Evolutionary conservation across 1,140 invertebrate species (phyloP), one percentile per base, ranked within the genome.

Genomic region (Leptopilina clavipes): DNA sequence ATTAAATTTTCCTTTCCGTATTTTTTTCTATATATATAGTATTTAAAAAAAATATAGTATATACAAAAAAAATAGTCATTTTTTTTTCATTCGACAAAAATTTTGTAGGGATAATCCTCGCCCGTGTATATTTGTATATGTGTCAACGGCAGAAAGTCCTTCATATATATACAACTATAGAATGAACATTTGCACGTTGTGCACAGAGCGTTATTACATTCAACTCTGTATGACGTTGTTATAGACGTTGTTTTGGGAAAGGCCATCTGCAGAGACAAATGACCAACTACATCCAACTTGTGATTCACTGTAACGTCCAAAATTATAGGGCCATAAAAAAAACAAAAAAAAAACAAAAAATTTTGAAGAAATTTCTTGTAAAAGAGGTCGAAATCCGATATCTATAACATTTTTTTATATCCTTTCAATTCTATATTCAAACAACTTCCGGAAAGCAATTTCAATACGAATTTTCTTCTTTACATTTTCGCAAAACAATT

Each of bases 231-330:
- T 65, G 56, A 65, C 56, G 56, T 65, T 65, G 56, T 65, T 65
- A 79, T 76, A 74, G 56, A 65, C 56, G 56, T 65, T 65, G 56
- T 65, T 65, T 81, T 76, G 76, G 76, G n/a, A 76, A 77, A 52
- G 72, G 78, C 72, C 76, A 77, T 81, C 79, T 81, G 77, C 80
- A 76, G 77, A 81, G 79, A 78, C 79, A 82, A 78, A 79, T 75
- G 76, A 82, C 78, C 76, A 82, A 82, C 78, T 82, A 78, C 80
- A 82, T 76, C 80, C 77, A 76, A 82, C 80, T 79, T 73, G 74
- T 75, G 56, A 12, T 31, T 25, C 9, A 14, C 22, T 19, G 3
- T 18, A 40, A 12, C 31, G 8, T 65, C 18, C 12, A 31, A 22
- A 22, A 65, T 31, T 65, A 54, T 8, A 54, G 0, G 14, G 0